phyloP scores from a whole-genome alignment of 2,797 vertebrate species.

The Leontocebus nigricollis region DNA sequence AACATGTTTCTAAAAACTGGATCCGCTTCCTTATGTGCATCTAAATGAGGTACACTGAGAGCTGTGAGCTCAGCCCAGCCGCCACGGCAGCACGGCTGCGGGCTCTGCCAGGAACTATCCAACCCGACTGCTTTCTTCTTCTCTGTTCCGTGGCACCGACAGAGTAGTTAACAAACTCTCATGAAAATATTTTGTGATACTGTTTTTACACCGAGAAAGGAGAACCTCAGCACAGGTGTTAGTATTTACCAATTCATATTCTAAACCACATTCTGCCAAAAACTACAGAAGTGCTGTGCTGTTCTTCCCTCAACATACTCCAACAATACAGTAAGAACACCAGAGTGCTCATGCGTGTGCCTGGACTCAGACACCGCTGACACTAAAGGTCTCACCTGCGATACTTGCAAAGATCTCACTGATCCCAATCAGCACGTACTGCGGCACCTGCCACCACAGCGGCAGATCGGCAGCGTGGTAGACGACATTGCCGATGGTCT shows the following conservation, averaged over 20 bases:
- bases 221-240: accelerated
- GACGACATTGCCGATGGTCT: slow-evolving; percentile 90
- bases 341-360: accelerated
- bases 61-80: neutral
- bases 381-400: slow-evolving; percentile 87
- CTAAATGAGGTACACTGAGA: neutral
- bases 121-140: accelerated
- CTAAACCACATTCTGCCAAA: neutral
- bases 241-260: accelerated
- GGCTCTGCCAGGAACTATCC: too few relatives aligned
- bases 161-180: accelerated
- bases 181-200: neutral
- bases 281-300: neutral
- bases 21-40: accelerated
- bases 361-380: accelerated
- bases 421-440: slow-evolving; percentile 97
- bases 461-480: slow-evolving; percentile 94
- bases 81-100: accelerated
- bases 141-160: neutral
- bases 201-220: neutral
- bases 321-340: neutral
- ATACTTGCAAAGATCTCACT: slow-evolving; percentile 99
- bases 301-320: neutral
- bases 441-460: slow-evolving; percentile 99
- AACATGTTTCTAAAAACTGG: too few relatives aligned